phyloP scores from a whole-genome alignment of 2,113 vertebrate species.

The Leptosomus discolor region DNA sequence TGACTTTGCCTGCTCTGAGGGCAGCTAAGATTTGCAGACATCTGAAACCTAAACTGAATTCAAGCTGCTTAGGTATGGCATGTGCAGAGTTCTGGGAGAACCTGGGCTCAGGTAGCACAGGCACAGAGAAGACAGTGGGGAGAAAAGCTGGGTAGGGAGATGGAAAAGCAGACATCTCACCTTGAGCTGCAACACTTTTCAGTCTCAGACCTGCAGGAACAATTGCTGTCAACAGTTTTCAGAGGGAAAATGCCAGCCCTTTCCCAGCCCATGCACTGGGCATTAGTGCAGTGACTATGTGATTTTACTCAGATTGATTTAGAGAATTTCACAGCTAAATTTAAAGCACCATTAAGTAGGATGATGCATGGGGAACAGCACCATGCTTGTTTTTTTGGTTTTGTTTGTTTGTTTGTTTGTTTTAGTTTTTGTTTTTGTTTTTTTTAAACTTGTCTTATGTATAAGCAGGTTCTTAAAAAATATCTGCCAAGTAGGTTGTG shows the following conservation, averaged over 20 bases:
- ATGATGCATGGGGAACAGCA: neutral
- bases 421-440: too few species aligned
- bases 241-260: neutral
- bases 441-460: neutral
- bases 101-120: neutral
- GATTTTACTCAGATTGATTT: neutral
- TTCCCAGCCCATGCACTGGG: neutral
- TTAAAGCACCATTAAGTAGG: neutral
- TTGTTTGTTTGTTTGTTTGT: too few species aligned
- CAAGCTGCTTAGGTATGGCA: neutral
- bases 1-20: neutral
- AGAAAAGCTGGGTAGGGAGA: neutral
- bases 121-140: neutral
- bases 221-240: neutral
- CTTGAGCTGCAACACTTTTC: neutral
- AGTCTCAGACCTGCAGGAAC: neutral
- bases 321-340: neutral
- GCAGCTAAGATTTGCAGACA: neutral
- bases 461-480: neutral
- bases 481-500: neutral
- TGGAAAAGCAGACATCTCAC: neutral
- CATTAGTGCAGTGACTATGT: neutral
- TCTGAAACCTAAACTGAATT: neutral
- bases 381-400: too few species aligned
- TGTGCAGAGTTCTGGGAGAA: neutral